phyloP scores from a whole-genome alignment of 2,797 vertebrate species.

The Eupleurogrammus muticus region DNA sequence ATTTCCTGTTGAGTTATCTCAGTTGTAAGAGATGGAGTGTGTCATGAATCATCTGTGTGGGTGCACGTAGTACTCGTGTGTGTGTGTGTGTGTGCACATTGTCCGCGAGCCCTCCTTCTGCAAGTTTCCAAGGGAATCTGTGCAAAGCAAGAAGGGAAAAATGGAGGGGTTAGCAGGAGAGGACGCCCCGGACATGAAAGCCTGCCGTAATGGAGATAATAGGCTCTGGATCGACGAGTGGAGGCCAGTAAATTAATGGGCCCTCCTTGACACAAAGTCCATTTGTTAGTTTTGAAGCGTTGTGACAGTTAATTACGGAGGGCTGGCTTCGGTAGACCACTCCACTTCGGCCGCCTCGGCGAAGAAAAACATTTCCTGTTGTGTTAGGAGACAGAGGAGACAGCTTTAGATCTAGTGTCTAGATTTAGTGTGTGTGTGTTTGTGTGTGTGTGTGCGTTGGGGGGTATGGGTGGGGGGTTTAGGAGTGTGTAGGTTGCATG shows the following conservation, averaged over 20 bases:
- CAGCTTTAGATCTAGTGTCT: conserved; percentile 57
- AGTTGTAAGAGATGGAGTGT: conserved; percentile 3
- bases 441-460: too few species aligned
- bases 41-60: conserved; percentile 5
- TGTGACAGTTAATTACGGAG: conserved; percentile 83
- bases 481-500: conserved; percentile 15
- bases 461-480: not conserved
- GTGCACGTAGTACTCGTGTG: not conserved
- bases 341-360: conserved; percentile 63
- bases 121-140: conserved; percentile 44
- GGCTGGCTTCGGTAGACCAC: conserved; percentile 68
- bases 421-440: conserved; percentile 4
- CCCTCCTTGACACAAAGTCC: conserved; percentile 80
- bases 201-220: conserved; percentile 79
- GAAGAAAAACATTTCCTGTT: conserved; percentile 69
- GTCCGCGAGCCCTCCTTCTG: conserved; percentile 10
- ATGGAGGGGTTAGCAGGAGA: conserved; percentile 48
- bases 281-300: conserved; percentile 84
- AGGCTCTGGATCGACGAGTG: conserved; percentile 71
- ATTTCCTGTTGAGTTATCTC: conserved; percentile 23
- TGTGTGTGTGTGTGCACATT: not conserved
- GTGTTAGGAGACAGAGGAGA: conserved; percentile 56
- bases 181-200: conserved; percentile 58
- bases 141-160: conserved; percentile 40
- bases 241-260: conserved; percentile 80